Percentiles rank a stretch among this genome's conserved stretches.
Conservation (phyloP, 64 coral and sea anemone species). For the Anthopleura sola region DNA sequence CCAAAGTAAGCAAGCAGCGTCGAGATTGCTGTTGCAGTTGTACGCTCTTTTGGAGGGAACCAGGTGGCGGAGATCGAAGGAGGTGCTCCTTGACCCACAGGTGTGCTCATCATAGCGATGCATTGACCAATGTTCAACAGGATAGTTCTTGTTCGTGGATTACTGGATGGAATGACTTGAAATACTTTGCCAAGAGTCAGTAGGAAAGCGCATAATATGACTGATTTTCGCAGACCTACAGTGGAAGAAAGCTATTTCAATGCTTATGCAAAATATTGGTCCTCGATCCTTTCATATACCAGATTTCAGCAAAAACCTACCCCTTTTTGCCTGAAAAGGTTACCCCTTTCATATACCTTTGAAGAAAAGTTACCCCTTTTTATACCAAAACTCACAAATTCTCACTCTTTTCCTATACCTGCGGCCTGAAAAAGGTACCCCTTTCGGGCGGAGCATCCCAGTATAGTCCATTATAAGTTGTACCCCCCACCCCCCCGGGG, state of each 20-base stretch:
- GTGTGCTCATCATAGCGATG: conserved; percentile 46
- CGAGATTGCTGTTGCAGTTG: conserved; percentile 59
- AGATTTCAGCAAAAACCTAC: too few relatives aligned
- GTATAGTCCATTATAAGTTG: too few relatives aligned
- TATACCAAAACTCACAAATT: too few relatives aligned
- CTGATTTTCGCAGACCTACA: conserved; percentile 56
- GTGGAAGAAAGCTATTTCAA: not conserved
- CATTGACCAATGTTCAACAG: conserved; percentile 62
- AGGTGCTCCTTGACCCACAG: conserved; percentile 58
- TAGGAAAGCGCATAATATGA: conserved; percentile 30
- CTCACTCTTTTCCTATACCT: too few relatives aligned
- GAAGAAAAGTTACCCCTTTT: too few relatives aligned
- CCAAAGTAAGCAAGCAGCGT: conserved; percentile 58
- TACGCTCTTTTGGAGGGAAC: conserved; percentile 70
- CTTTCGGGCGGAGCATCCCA: too few relatives aligned
- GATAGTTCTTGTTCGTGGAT: conserved; percentile 14
- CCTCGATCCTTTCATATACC: too few relatives aligned
- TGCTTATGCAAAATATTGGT: too few relatives aligned
- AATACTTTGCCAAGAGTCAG: conserved; percentile 54
- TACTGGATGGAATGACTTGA: conserved; percentile 47
- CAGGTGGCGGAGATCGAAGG: conserved; percentile 64
- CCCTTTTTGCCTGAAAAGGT: too few relatives aligned
- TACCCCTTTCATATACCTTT: too few relatives aligned
- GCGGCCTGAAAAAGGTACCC: too few relatives aligned
- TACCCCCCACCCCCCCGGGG: too few relatives aligned